Evolutionary conservation across 35 echinoderm and acorn worm genomes (phyloP), one percentile per base, ranked within the genome.

Genomic region (Ptychodera flava): DNA sequence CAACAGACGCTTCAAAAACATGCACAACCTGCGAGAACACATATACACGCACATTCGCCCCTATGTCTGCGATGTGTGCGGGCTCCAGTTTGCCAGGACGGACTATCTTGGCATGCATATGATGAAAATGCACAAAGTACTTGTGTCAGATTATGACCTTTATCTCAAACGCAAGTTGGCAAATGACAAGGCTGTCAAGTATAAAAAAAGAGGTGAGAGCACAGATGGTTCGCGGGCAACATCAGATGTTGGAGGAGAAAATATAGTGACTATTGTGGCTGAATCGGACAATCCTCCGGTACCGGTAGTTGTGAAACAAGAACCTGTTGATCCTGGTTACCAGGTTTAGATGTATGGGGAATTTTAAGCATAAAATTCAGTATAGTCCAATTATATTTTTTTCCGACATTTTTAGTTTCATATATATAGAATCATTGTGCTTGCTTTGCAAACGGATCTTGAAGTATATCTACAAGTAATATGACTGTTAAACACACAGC

Each of bases 11-110:
- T 99, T 99, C 80, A 99, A 99, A 78, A 94, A 89, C 89, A 94
- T 90, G 52, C 96, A 99, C 82, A 92, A 99, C 83, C 92, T 99
- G 96, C 88, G 96, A 32, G 96, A 99, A 78, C 96, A 99, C 83
- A 89, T 99, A 16, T 99, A 94, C 45, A 99, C 96, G n/a, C 96
- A 99, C 82, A 89, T 99, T 38, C 91, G 88, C 78, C 96, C 96
- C 0, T 99, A 99, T 79, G 94, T 90, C 34, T 99, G 96, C 88
- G 96, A 99, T 35, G 79, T 80, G 27, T 99, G 96, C 84, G 90
- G 85, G 29, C 10, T 89, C 0, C 92, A 92, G 34, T 99, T 94
- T 86, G 90, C 96, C 16, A 88, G 96, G 28, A 99, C 96, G 15
- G 96, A 99, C 82, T 99, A 99, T 78, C 86, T 99, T 1, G 96